Base-by-base conservation (phyloP, 2,888 invertebrate genomes). In the Drosophila sordidula region DNA sequence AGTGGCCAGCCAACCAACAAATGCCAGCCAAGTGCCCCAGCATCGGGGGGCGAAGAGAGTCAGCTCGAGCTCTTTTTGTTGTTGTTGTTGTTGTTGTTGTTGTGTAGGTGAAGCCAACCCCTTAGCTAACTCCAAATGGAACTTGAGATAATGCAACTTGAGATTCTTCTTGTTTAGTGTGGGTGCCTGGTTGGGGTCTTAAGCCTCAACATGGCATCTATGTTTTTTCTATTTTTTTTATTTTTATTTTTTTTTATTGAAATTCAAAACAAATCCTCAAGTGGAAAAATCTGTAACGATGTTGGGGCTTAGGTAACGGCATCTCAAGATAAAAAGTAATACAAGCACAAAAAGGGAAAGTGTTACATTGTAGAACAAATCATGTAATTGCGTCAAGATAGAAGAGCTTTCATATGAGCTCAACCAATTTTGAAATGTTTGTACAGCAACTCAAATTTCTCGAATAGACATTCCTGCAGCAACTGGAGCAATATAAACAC, bases 131-230 rank as follows among this genome's bases (percentile, higher is more conserved):
- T 73, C 55, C 61, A 73, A 74, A 70, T 77, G 75, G 62, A 77
- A 75, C 77, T 75, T 73, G 75, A 75, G 77, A 76, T 75, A 75
- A 75, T 77, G 75, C 77, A 75, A 77, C 77, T 76, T 75, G 73
- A 75, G 77, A 75, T 64, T 63, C 62, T 61, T 72, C 49, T 62
- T 57, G 58, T 49, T 57, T 42, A 52, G 54, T 50, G 59, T 49
- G 71, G 69, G 51, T 73, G 73, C 64, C 55, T 55, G 52, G 54
- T 64, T 56, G 36, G 26, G 18, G 25, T 55, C 61, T 29, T 44
- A 56, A 62, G 62, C 22, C 42, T 25, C 55, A 59, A 55, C 46
- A 39, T 45, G 51, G 41, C 29, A 16, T 39, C 26, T 16, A 11
- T 11, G 47, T 47, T 11, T 16, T 12, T 11, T 1, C 8, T 5